Base-by-base conservation (phyloP, 2,888 invertebrate species). In the Osmoderma eremita region DNA sequence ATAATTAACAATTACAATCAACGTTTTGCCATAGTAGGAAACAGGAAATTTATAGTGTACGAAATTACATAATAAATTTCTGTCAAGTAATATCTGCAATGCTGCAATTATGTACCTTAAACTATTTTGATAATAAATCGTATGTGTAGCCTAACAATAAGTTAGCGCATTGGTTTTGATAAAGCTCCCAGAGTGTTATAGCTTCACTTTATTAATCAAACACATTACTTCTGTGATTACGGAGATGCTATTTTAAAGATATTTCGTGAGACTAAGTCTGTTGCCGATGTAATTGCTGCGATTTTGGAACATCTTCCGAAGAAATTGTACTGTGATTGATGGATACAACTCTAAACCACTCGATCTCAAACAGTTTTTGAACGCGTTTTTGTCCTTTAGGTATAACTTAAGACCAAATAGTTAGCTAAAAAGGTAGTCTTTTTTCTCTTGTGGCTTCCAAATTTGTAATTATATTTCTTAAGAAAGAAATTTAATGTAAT, bases 1-100 rank as follows among this genome's bases (percentile, higher is more conserved):
- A 70, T 67, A 70, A 70, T 70, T 68, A 68, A 68, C 66, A 70
- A 70, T 70, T 67, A 64, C 63, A 68, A 70, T 68, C 67, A 68
- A 63, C 67, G 54, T 62, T 58, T 50, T 36, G 65, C 39, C n/a
- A 63, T 62, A 66, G 15, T 30, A n/a, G 22, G 18, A 42, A n/a
- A n/a, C n/a, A n/a, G 13, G 15, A 56, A 13, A 56, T 56, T 56
- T 56, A 56, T 56, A 41, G 56, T 56, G 56, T 56, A 56, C 42
- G 41, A 56, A 56, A 56, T 56, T 56, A 41, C 36, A 39, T 36
- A 56, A 56, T 42, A 56, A 56, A 56, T 56, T 56, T 41, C 20
- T 15, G 41, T 24, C 56, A 41, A 56, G 41, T 56, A 56, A 56
- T 56, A 56, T 56, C 22, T 56, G 18, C 13, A 56, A 56, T 22